Percentiles rank a stretch among this genome's conserved stretches.
Evolutionary conservation across 2,113 vertebrate genomes (phyloP).

Genomic region (Mesembrinibis cayennensis): DNA sequence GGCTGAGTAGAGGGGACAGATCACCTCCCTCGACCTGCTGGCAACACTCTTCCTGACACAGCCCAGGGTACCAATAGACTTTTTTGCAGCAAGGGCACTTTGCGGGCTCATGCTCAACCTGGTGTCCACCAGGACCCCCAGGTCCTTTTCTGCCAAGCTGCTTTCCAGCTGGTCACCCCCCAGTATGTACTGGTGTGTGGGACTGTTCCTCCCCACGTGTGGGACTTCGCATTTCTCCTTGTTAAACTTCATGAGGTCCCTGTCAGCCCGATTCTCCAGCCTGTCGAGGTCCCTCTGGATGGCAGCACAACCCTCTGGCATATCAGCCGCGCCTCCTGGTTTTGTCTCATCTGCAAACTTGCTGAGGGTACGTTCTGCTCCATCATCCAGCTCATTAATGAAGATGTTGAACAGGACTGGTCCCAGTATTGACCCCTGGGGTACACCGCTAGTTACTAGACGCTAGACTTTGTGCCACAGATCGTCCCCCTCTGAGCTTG

Average conservation of each 20-base stretch:
- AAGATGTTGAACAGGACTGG: background rate
- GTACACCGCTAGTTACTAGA: background rate
- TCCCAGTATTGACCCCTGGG: background rate
- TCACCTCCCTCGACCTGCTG: background rate
- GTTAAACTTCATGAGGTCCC: background rate
- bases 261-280: background rate
- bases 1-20: background rate
- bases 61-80: background rate
- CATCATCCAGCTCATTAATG: background rate
- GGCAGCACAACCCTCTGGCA: background rate
- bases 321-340: background rate
- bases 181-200: background rate
- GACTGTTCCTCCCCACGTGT: background rate
- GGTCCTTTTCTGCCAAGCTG: background rate
- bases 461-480: background rate
- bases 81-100: background rate
- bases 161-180: background rate
- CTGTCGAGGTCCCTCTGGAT: background rate
- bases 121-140: background rate
- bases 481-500: background rate
- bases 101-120: background rate
- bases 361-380: background rate
- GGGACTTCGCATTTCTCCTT: background rate
- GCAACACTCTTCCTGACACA: background rate
- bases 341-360: background rate